phyloP scores from a whole-genome alignment of 2,797 vertebrate species.

The Peromyscus nudipes region DNA sequence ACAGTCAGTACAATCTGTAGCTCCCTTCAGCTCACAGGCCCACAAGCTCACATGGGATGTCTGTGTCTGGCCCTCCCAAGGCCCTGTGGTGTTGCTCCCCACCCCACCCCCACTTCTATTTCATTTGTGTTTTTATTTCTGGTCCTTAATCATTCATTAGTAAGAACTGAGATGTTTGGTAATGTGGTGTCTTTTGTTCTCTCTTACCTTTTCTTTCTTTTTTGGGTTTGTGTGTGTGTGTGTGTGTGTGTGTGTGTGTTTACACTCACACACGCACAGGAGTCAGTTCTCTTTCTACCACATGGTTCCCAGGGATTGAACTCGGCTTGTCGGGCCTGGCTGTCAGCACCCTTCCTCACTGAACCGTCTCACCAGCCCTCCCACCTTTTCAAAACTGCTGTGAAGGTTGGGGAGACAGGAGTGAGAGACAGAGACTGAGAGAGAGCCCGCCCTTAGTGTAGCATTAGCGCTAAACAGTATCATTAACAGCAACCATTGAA shows the following conservation, averaged over 20 bases:
- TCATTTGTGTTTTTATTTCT: slow-evolving; percentile 2
- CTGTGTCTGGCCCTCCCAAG: background rate
- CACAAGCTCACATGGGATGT: rapidly evolving
- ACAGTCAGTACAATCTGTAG: rapidly evolving
- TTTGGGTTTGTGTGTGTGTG: background rate
- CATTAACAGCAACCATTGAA: background rate
- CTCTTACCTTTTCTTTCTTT: no score
- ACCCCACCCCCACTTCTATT: background rate
- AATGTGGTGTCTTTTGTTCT: background rate
- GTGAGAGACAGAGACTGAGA: background rate
- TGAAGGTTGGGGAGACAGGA: background rate
- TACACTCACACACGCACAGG: background rate
- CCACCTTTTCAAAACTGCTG: background rate
- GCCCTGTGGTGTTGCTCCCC: background rate
- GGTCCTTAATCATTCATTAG: background rate
- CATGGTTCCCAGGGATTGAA: no score
- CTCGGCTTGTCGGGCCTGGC: background rate
- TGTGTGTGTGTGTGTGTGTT: background rate
- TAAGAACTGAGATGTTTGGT: background rate
- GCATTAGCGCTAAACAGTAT: background rate
- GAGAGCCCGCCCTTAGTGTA: background rate
- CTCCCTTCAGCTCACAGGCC: rapidly evolving
- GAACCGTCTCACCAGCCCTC: background rate
- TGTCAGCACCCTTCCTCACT: background rate
- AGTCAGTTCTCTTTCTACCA: background rate